These are phyloP conservation scores for Pantala flavescens DNA, from an alignment of 1,140 invertebrate genomes.

Conservation along the genomic window DNA sequence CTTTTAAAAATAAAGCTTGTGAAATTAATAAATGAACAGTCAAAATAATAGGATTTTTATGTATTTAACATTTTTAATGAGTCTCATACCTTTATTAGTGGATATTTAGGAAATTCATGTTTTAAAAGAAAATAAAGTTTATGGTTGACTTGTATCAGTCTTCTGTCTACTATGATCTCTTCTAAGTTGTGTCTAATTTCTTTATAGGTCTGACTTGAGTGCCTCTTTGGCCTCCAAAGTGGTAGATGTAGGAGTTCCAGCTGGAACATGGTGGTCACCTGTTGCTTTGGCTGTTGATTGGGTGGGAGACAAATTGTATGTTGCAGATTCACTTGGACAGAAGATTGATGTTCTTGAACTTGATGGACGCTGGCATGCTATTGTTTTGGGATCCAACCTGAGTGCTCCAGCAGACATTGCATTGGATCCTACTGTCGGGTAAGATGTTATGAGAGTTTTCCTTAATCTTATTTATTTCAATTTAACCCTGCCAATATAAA, in stretches of 20 bases:
- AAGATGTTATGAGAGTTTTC: slow-evolving; percentile 28
- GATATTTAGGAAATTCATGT: too few relatives aligned
- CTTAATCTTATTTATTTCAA: slow-evolving; percentile 12
- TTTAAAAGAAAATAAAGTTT: too few relatives aligned
- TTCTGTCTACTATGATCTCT: too few relatives aligned
- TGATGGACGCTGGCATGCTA: slow-evolving; percentile 69
- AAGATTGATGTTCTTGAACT: slow-evolving; percentile 91
- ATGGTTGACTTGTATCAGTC: too few relatives aligned
- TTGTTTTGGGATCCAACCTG: slow-evolving; percentile 83
- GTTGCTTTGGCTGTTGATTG: slow-evolving; percentile 91
- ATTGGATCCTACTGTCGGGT: slow-evolving; percentile 78
- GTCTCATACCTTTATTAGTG: too few relatives aligned
- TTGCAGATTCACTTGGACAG: slow-evolving; percentile 83
- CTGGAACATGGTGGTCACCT: slow-evolving; percentile 55
- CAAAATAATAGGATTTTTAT: too few relatives aligned
- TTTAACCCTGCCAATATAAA: too few relatives aligned
- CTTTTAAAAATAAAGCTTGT: too few relatives aligned
- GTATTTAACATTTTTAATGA: too few relatives aligned
- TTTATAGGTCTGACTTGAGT: background rate
- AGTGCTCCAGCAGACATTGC: slow-evolving; percentile 84
- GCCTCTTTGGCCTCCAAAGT: background rate
- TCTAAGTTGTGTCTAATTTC: too few relatives aligned
- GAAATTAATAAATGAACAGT: too few relatives aligned
- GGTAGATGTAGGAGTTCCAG: background rate
- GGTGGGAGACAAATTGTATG: slow-evolving; percentile 91